These are phyloP conservation scores for Pristionchus fissidentatus DNA, from an alignment of 2,888 invertebrate genomes.

Conservation along the genomic window DNA sequence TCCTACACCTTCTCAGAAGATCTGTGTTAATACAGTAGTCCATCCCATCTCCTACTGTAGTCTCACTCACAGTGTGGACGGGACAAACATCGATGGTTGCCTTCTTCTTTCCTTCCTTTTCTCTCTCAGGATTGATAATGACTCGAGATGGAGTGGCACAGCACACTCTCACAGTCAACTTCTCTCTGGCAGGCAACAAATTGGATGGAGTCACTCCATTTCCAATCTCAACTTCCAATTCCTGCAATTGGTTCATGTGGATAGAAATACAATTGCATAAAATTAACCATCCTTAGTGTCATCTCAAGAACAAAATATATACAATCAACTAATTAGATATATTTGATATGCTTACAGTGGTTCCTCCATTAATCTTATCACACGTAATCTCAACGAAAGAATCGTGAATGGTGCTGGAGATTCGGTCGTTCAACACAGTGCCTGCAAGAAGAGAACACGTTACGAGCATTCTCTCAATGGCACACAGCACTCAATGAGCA, in stretches of 20 bases:
- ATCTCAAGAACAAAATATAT: not conserved
- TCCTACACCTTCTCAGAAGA: too few relatives aligned
- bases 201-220: conserved; percentile 62
- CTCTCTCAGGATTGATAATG: conserved; percentile 52
- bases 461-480: too few relatives aligned
- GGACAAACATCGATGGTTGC: conserved; percentile 57
- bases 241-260: too few relatives aligned
- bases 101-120: conserved; percentile 25
- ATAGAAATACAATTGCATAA: too few relatives aligned
- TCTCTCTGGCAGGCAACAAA: conserved; percentile 60
- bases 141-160: conserved; percentile 64
- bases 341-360: conserved; percentile 42
- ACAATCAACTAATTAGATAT: too few relatives aligned
- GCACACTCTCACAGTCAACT: conserved; percentile 58
- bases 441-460: conserved; percentile 6
- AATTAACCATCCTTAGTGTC: too few relatives aligned
- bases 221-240: conserved; percentile 59
- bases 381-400: not conserved
- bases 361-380: not conserved
- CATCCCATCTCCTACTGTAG: too few relatives aligned
- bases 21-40: too few relatives aligned
- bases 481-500: too few relatives aligned
- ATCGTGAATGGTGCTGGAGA: not conserved
- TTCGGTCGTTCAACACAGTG: not conserved
- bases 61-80: conserved; percentile 55